Base-by-base conservation (phyloP, 1,140 invertebrate species). In the Bradynema listronoti region DNA sequence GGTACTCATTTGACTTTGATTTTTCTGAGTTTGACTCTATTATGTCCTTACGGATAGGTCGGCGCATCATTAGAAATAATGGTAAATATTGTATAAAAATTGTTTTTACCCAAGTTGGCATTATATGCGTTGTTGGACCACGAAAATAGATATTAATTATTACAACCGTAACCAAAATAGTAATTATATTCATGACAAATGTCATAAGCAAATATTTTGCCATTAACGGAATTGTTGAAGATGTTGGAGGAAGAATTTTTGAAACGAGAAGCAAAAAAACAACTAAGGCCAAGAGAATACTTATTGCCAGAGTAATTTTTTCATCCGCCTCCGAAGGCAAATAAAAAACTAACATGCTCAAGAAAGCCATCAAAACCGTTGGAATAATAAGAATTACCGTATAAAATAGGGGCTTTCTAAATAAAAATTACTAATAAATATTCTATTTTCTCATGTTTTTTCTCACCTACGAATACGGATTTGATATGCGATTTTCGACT, bases 141-240 rank as follows among this genome's bases (percentile, higher is more conserved):
- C 93, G 84, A 82, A 97, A 98, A 78, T 98, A 97, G 87, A 91
- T 92, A 79, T 99, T 99, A 76, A 99, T 97, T 71, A 98, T 96
- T 73, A 98, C 87, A 19, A 98, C 93, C 0, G 95, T 98, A 4
- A 96, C 89, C 56, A 98, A 82, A 81, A 99, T 97, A 83, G 91
- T 94, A 65, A 98, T 88, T 24, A 95, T 96, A 80, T 98, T 98
- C 90, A 98, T 16, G 4, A 98, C 93, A 81, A 99, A 98, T 33
- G 93, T 98, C 81, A 99, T 96, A 2, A 98, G 84, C 45, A 99
- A 84, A 82, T 97, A 98, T 82, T 96, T 97, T 78, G 92, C 91
- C 68, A 98, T 96, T 61, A 98, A 82, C 61, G 91, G 91, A 68
- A 96, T 82, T 71, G 93, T 91, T 9, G 94, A 84, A 27, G 90